These are phyloP conservation scores for Dascillus cervinus DNA, from an alignment of 2,888 invertebrate species.

Conservation along the genomic window DNA sequence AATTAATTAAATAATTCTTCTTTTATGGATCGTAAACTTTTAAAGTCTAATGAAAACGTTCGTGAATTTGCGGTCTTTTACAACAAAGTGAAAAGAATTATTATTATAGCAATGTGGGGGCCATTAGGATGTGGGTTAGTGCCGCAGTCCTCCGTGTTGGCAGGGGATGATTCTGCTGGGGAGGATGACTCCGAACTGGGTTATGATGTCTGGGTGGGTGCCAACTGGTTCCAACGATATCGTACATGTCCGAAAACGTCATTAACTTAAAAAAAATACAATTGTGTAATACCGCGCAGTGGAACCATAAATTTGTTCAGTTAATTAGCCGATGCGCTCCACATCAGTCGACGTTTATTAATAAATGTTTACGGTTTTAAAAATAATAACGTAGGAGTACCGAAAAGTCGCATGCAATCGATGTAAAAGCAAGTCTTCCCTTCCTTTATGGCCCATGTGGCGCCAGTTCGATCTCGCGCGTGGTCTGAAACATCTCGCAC, in stretches of 20 bases:
- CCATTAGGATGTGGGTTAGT: conserved; percentile 15
- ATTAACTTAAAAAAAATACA: no score
- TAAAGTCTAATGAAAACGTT: conserved; percentile 15
- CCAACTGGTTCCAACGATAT: conserved; percentile 23
- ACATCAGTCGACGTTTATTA: no score
- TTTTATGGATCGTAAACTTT: conserved; percentile 11
- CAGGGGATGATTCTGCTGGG: conserved; percentile 8
- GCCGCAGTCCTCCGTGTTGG: conserved; percentile 13
- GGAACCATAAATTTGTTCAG: no score
- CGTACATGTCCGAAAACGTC: no score
- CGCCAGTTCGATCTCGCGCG: conserved; percentile 29
- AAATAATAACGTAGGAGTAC: conserved; percentile 13
- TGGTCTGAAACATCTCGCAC: conserved; percentile 20
- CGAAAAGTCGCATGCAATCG: conserved; percentile 26
- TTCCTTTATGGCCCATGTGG: conserved; percentile 28
- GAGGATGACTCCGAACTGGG: conserved; percentile 18
- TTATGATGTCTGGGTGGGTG: conserved; percentile 25
- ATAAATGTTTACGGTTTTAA: no score
- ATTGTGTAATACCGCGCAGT: no score
- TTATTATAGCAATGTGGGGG: conserved; percentile 15
- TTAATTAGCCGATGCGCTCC: no score
- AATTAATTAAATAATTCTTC: conserved; percentile 13
- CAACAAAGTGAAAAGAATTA: conserved; percentile 15
- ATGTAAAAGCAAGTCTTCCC: conserved; percentile 24
- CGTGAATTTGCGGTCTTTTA: conserved; percentile 13